Percentiles rank a stretch among this genome's conserved stretches.
These are phyloP conservation scores for Lemur catta DNA, from an alignment of 2,797 vertebrate species.

Conservation along the genomic window DNA sequence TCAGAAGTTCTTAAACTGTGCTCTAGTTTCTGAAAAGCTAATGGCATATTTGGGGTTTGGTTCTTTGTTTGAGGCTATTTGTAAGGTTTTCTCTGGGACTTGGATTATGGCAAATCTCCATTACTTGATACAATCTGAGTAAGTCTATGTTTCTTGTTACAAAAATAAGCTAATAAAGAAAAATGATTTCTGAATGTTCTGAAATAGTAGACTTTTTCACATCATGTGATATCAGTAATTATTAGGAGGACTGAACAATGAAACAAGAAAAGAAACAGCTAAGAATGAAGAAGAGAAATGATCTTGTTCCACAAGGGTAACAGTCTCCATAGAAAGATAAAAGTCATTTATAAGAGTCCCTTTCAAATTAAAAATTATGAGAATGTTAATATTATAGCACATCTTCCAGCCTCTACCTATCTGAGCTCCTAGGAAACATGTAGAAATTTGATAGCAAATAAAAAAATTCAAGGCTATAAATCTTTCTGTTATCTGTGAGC, in stretches of 20 bases:
- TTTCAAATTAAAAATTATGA: constrained; percentile 54
- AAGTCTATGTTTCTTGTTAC: neutral
- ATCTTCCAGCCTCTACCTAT: neutral
- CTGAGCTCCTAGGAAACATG: neutral
- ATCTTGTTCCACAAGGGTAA: neutral
- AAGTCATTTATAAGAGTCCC: constrained; percentile 27
- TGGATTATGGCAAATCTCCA: neutral
- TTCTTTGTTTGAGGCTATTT: neutral
- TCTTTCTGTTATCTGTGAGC: constrained; percentile 35
- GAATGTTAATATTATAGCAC: neutral
- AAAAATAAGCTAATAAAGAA: neutral
- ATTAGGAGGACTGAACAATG: constrained; percentile 5
- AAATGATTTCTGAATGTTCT: neutral
- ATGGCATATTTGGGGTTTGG: neutral
- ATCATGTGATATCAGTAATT: neutral
- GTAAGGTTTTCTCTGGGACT: neutral
- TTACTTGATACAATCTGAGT: neutral
- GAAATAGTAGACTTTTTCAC: neutral
- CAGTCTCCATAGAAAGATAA: neutral
- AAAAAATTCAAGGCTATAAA: rapidly evolving
- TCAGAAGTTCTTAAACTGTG: neutral
- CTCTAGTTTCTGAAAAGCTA: neutral
- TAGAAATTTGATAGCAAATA: neutral
- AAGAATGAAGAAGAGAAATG: neutral
- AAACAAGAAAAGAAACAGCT: neutral